A percentile compares a stretch with the other conserved stretches of the same genome.
These are phyloP conservation scores for Carterocephalus palaemon DNA, from an alignment of 2,888 invertebrate genomes.

Conservation along the genomic window DNA sequence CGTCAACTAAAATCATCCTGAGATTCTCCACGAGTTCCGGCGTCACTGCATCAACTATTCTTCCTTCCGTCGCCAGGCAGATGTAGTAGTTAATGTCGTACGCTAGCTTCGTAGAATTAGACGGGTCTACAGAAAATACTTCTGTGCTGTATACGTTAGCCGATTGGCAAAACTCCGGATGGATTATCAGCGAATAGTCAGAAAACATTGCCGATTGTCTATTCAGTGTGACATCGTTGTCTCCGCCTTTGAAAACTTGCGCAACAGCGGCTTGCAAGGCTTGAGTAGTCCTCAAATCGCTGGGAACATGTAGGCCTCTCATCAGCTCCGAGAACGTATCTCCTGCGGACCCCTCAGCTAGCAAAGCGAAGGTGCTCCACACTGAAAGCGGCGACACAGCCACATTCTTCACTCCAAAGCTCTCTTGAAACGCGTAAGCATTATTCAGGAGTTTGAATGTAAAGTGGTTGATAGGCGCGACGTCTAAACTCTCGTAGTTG, in stretches of 20 bases:
- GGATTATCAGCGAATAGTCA: conserved; percentile 51
- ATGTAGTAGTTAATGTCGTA: conserved; percentile 83
- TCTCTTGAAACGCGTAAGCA: conserved; percentile 59
- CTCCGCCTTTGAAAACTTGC: conserved; percentile 47
- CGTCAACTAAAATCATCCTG: conserved; percentile 81
- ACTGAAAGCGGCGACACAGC: conserved; percentile 65
- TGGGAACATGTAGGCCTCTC: conserved; percentile 52
- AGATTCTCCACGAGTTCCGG: conserved; percentile 60
- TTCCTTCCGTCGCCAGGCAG: conserved; percentile 81
- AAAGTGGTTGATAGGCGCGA: conserved; percentile 57
- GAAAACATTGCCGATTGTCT: conserved; percentile 59
- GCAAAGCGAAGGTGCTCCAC: conserved; percentile 64
- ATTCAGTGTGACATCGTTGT: conserved; percentile 52
- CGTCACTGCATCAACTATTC: conserved; percentile 82
- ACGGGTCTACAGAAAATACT: conserved; percentile 78
- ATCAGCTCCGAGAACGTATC: conserved; percentile 63
- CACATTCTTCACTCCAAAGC: conserved; percentile 56
- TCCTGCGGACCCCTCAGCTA: conserved; percentile 67
- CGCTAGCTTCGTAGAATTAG: conserved; percentile 68
- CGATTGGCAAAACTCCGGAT: conserved; percentile 63
- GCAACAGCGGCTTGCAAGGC: conserved; percentile 53
- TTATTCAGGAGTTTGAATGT: conserved; percentile 60
- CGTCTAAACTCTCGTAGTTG: conserved; percentile 42
- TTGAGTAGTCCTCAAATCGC: conserved; percentile 56
- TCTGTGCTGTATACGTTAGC: conserved; percentile 72